Percentiles rank a stretch among this genome's conserved stretches.
These are phyloP conservation scores for Oenanthe oenanthe DNA, from an alignment of 2,113 vertebrate genomes.

Conservation along the genomic window DNA sequence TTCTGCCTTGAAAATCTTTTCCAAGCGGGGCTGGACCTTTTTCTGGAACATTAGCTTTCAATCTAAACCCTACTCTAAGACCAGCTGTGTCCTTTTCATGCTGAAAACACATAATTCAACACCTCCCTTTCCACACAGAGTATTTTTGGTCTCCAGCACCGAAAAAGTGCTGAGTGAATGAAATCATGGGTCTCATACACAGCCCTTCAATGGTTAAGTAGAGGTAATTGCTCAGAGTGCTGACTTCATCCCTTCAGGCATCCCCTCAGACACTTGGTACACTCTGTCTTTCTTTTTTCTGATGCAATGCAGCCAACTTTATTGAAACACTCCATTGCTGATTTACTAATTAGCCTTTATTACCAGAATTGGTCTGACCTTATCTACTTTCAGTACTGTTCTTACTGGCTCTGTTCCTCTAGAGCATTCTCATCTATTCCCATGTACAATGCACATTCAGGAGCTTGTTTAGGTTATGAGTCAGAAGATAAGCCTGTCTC, in stretches of 20 bases:
- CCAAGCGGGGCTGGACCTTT: not conserved
- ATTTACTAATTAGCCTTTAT: constrained; percentile 64
- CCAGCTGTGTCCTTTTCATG: accelerated
- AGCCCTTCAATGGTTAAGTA: constrained; percentile 4
- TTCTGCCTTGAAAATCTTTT: not conserved
- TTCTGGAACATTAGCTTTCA: not conserved
- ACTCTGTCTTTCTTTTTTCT: constrained; percentile 31
- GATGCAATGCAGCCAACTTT: constrained; percentile 51
- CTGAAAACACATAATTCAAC: not conserved
- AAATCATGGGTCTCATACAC: not conserved
- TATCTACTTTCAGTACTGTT: constrained; percentile 44
- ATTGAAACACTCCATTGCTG: constrained; percentile 57
- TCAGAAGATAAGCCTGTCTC: constrained; percentile 51
- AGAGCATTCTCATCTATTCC: constrained; percentile 55
- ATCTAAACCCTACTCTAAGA: not conserved
- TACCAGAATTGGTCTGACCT: constrained; percentile 60
- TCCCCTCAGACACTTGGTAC: not conserved
- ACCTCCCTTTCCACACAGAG: not conserved
- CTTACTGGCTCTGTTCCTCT: constrained; percentile 56
- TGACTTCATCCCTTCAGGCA: constrained; percentile 25
- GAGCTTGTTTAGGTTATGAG: constrained; percentile 46
- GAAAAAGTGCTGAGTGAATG: not conserved
- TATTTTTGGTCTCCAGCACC: not conserved
- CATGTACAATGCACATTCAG: constrained; percentile 3
- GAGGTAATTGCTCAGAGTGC: not conserved